Evolutionary conservation across 2,888 invertebrate species (phyloP), one percentile per base, ranked within the genome.

Genomic region (Hirudinaria manillensis): DNA sequence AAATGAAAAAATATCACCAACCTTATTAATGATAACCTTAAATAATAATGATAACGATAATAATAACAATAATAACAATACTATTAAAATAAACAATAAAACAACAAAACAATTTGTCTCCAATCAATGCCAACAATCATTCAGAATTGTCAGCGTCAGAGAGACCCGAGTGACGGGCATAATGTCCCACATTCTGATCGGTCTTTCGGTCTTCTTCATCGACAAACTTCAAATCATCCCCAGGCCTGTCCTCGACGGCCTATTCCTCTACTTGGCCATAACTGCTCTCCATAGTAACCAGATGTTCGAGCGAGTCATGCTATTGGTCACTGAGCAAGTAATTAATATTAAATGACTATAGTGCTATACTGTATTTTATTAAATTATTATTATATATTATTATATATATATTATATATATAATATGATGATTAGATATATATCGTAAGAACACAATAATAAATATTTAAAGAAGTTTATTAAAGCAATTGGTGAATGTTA

Each of bases 221-320:
- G 84, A 86, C 76, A 88, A 88, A 7, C 81, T 88, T 79, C 83
- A 84, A 36, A 87, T 87, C 29, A 74, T 74, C 36, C 76, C 76
- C 6, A n/a, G 76, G 24, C 86, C 88, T 1, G 88, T 89, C 19
- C 85, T 89, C 45, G 87, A 89, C 80, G 89, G 88, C 4, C 85
- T 89, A 21, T 89, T 89, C 82, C 84, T 89, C 38, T 89, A 88
- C 81, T 86, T 89, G 84, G 89, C 88, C 70, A 84, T 88, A 79
- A 88, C 88, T 7, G 88, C 88, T 24, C 85, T 89, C 72, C 86
- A 86, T 80, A 87, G 88, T 77, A 89, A 88, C 82, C 88, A 89
- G 82, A 85, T 89, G 83, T 88, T 88, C 82, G 88, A 89, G 80
- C 81, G 89, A 77, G 86, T 88, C 56, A 81, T 87, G 38, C 83